Percentiles rank a stretch among this genome's conserved stretches.
These are phyloP conservation scores for Euwallacea similis DNA, from an alignment of 1,140 invertebrate species.

Conservation along the genomic window DNA sequence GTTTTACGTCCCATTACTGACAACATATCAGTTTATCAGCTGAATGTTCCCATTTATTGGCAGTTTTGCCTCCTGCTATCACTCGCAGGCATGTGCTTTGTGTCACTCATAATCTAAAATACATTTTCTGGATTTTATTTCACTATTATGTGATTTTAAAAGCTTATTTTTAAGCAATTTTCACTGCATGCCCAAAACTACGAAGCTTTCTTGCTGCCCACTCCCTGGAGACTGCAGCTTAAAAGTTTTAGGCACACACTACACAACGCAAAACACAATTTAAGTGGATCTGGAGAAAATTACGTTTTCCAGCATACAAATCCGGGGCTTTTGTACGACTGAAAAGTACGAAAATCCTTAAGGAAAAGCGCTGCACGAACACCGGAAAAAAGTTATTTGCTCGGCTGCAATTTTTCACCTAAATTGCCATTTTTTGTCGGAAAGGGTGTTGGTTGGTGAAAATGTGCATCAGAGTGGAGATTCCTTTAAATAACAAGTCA, in stretches of 20 bases:
- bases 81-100: too few relatives aligned
- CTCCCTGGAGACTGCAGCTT: too few relatives aligned
- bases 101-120: too few relatives aligned
- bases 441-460: background rate
- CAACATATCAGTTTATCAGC: too few relatives aligned
- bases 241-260: too few relatives aligned
- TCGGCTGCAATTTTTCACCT: background rate
- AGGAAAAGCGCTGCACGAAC: background rate
- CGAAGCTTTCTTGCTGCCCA: too few relatives aligned
- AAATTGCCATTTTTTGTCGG: background rate
- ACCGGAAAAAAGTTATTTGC: slow-evolving; percentile 7
- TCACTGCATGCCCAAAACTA: too few relatives aligned
- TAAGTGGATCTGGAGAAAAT: slow-evolving; percentile 21
- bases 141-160: too few relatives aligned
- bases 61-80: too few relatives aligned
- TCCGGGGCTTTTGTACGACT: slow-evolving; percentile 12
- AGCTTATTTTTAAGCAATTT: too few relatives aligned
- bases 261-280: background rate
- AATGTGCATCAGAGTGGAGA: background rate
- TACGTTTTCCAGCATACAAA: slow-evolving; percentile 23
- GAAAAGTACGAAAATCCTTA: slow-evolving; percentile 1
- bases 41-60: background rate
- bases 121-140: too few relatives aligned
- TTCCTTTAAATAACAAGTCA: background rate
- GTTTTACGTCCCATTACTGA: too few relatives aligned